A percentile compares a stretch with the other conserved stretches of the same genome.
phyloP scores from a whole-genome alignment of 2,113 vertebrate species.

The Mirza zaza region DNA sequence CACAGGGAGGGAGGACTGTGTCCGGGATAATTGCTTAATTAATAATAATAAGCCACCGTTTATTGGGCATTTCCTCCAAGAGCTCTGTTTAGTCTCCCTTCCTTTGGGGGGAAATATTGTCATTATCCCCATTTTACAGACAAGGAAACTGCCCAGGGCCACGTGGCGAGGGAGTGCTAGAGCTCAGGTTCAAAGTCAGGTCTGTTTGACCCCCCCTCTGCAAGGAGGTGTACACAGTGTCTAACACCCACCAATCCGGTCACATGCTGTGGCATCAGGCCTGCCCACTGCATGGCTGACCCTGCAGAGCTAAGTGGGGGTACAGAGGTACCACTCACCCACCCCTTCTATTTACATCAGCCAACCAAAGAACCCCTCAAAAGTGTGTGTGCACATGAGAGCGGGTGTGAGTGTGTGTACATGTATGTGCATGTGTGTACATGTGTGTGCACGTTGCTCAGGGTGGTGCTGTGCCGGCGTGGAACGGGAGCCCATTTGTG shows the following conservation, averaged over 20 bases:
- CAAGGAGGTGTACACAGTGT: not conserved
- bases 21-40: accelerated
- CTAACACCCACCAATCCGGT: too few species aligned
- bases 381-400: not conserved
- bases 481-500: not conserved
- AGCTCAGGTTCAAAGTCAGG: not conserved
- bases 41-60: not conserved
- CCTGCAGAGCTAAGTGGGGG: not conserved
- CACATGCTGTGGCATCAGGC: accelerated
- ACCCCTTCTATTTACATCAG: accelerated
- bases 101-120: not conserved
- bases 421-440: accelerated
- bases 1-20: not conserved
- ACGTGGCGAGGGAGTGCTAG: accelerated
- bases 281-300: not conserved
- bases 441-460: accelerated
- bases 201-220: not conserved
- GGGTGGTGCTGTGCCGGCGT: not conserved
- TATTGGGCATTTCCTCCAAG: too few species aligned
- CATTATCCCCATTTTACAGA: not conserved
- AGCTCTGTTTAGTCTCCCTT: not conserved
- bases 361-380: not conserved
- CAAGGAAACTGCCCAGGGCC: not conserved
- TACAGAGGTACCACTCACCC: not conserved
- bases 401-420: not conserved